phyloP scores from a whole-genome alignment of 2,797 vertebrate species.

The Tokudaia muenninki region DNA sequence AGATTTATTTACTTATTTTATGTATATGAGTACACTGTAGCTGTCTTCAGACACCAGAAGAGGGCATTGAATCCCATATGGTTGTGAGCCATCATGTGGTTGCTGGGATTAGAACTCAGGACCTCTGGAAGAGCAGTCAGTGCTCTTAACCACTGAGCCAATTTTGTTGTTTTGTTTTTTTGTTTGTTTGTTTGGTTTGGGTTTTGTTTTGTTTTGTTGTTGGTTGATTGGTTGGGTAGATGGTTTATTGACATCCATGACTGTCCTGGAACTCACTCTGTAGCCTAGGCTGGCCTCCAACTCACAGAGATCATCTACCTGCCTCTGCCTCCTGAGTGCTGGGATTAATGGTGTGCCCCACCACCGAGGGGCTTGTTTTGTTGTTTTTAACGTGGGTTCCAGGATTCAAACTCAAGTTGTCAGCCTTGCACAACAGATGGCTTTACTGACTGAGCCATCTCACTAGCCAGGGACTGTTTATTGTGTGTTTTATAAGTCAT shows the following conservation, averaged over 20 bases:
- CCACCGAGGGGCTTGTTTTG: neutral
- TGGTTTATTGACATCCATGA: too few species aligned
- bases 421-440: neutral
- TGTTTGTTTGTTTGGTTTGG: too few species aligned
- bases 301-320: too few species aligned
- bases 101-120: too few species aligned
- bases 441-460: neutral
- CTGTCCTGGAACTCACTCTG: neutral
- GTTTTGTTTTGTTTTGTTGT: neutral
- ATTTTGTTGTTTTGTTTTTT: too few species aligned
- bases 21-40: too few species aligned
- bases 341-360: neutral
- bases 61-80: too few species aligned
- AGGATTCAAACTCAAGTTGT: neutral
- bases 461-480: neutral
- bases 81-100: too few species aligned
- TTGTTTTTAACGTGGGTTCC: neutral
- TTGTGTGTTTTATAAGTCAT: neutral
- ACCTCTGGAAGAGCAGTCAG: too few species aligned
- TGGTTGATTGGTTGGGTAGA: neutral
- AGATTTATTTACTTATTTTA: too few species aligned
- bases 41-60: too few species aligned
- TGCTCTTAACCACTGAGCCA: too few species aligned
- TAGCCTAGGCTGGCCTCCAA: neutral
- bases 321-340: neutral